Evolutionary conservation across 1,140 invertebrate species (phyloP).

Genomic region (Drosophila nannoptera): DNA sequence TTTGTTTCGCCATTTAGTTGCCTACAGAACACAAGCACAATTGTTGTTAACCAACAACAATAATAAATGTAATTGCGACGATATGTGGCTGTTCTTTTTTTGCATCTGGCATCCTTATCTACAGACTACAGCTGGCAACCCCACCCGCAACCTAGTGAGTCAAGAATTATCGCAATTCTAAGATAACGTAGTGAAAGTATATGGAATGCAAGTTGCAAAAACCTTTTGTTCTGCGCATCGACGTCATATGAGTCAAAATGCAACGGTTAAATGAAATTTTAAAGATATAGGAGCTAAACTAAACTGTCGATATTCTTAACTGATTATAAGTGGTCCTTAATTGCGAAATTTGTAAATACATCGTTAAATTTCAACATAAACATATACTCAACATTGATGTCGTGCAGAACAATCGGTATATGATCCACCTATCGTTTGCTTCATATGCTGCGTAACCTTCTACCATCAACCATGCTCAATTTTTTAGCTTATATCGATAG

Average conservation of each 20-base stretch:
- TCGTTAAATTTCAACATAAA: background rate
- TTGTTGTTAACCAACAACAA: conserved; percentile 38
- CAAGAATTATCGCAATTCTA: conserved; percentile 33
- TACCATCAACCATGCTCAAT: background rate
- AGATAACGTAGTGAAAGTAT: conserved; percentile 18
- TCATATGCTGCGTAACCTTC: conserved; percentile 13
- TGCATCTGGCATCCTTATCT: conserved; percentile 48
- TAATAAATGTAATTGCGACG: conserved; percentile 40
- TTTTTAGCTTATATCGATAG: background rate
- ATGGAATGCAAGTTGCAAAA: conserved; percentile 1
- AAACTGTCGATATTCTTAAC: background rate
- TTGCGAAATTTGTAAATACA: background rate
- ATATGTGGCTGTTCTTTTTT: conserved; percentile 40
- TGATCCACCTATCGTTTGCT: background rate
- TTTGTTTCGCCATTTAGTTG: conserved; percentile 31
- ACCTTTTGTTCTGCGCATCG: conserved; percentile 22
- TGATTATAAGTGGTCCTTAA: background rate
- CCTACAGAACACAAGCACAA: conserved; percentile 15
- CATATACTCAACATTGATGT: background rate
- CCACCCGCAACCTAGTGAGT: conserved; percentile 27
- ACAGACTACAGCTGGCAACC: conserved; percentile 36
- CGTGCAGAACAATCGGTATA: background rate
- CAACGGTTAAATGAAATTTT: background rate
- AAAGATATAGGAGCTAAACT: too few relatives aligned
- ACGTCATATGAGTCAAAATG: conserved; percentile 14